These are phyloP conservation scores for Scyliorhinus canicula DNA, from an alignment of 2,797 vertebrate species.

Conservation along the genomic window DNA sequence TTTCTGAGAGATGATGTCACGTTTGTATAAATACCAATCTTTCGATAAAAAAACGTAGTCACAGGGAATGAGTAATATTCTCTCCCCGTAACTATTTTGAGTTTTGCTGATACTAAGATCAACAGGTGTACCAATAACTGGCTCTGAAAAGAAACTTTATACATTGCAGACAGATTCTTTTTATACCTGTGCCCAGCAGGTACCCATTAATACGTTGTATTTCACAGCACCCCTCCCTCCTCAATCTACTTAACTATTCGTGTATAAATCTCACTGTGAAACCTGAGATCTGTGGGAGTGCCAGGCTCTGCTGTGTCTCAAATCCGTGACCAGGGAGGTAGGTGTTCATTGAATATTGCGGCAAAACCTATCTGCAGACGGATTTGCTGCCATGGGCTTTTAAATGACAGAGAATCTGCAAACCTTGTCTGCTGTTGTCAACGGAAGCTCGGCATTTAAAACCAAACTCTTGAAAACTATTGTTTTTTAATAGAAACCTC, in stretches of 20 bases:
- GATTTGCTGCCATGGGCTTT: constrained; percentile 19
- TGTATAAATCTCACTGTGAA: constrained; percentile 36
- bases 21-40: not conserved
- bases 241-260: constrained; percentile 25
- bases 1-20: not conserved
- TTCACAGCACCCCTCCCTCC: constrained; percentile 30
- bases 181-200: constrained; percentile 37
- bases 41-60: not conserved
- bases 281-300: constrained; percentile 37
- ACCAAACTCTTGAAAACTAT: not conserved
- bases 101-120: not conserved
- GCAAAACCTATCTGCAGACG: constrained; percentile 23
- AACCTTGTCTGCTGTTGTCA: not conserved
- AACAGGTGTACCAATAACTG: constrained; percentile 32
- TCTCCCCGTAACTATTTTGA: constrained; percentile 1
- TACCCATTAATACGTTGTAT: constrained; percentile 36
- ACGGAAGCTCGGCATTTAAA: not conserved
- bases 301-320: constrained; percentile 27
- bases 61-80: constrained; percentile 22
- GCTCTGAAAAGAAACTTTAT: constrained; percentile 35
- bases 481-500: constrained; percentile 4
- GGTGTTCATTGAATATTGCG: constrained; percentile 23
- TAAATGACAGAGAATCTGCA: constrained; percentile 28
- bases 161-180: constrained; percentile 20
- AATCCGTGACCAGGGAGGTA: constrained; percentile 12